Conservation (phyloP, 1,140 invertebrate genomes). For the Cyclargus thomasi region DNA sequence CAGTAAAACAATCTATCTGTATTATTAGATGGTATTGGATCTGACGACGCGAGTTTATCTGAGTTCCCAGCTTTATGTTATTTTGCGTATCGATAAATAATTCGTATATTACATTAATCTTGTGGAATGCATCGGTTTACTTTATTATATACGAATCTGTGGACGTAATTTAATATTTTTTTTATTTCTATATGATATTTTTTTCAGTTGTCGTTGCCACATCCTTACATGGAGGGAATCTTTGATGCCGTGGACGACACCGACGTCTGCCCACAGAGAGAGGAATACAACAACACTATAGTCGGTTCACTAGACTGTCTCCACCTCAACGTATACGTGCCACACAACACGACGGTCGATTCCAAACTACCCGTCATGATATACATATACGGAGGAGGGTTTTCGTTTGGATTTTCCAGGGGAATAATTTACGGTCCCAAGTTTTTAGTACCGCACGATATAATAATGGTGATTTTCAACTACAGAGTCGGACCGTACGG, state of each 20-base stretch:
- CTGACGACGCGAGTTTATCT: too few relatives aligned
- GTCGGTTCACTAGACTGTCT: slow-evolving; percentile 40
- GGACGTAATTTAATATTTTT: too few relatives aligned
- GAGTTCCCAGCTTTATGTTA: too few relatives aligned
- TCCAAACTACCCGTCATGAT: slow-evolving; percentile 78
- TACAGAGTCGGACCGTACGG: slow-evolving; percentile 38
- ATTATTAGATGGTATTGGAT: too few relatives aligned
- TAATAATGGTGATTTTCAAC: slow-evolving; percentile 78
- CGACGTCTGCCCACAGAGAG: slow-evolving; percentile 33
- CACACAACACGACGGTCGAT: slow-evolving; percentile 30
- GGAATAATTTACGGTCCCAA: slow-evolving; percentile 64
- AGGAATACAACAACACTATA: slow-evolving; percentile 30
- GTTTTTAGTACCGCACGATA: slow-evolving; percentile 73
- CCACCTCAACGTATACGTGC: slow-evolving; percentile 50
- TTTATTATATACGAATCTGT: too few relatives aligned
- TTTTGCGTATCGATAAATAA: too few relatives aligned
- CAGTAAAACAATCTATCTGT: too few relatives aligned
- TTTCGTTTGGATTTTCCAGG: slow-evolving; percentile 70
- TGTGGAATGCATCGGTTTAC: too few relatives aligned
- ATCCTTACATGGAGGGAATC: slow-evolving; percentile 28
- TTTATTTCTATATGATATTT: too few relatives aligned
- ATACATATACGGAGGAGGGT: slow-evolving; percentile 83
- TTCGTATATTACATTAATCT: too few relatives aligned
- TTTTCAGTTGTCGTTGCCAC: slow-evolving; percentile 32
- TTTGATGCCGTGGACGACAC: slow-evolving; percentile 39